Evolutionary conservation across 2,888 invertebrate genomes (phyloP).

Genomic region (Epinotia ramella): DNA sequence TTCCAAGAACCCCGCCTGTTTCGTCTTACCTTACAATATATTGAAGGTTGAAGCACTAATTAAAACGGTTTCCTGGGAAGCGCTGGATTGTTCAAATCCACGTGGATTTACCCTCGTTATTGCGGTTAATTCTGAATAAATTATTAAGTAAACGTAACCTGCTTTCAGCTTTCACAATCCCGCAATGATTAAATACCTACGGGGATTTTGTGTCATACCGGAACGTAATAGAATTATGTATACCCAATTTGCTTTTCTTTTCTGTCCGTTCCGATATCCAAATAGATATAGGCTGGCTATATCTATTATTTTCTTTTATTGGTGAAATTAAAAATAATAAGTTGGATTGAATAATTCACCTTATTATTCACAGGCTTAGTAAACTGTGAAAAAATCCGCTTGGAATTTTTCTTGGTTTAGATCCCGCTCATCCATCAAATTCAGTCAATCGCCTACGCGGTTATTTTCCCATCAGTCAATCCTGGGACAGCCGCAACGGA

Average conservation of each 20-base stretch:
- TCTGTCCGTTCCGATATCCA: background rate
- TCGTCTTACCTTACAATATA: constrained; percentile 21
- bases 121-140: constrained; percentile 3
- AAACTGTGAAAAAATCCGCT: background rate
- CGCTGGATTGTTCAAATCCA: constrained; percentile 10
- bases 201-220: background rate
- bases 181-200: background rate
- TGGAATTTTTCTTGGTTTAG: background rate
- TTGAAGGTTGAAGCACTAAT: constrained; percentile 24
- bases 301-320: too few species aligned
- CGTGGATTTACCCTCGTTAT: constrained; percentile 14
- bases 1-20: constrained; percentile 9
- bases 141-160: constrained; percentile 1
- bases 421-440: constrained; percentile 17
- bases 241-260: background rate
- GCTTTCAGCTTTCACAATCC: constrained; percentile 1
- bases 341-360: too few species aligned
- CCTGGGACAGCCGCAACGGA: background rate
- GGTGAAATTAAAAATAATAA: too few species aligned
- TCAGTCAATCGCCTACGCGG: constrained; percentile 12
- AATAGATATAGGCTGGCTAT: too few species aligned
- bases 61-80: constrained; percentile 22
- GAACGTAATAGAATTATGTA: background rate
- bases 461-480: constrained; percentile 18
- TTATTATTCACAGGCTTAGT: background rate